Percentiles rank a stretch among this genome's conserved stretches.
phyloP scores from a whole-genome alignment of 2,113 vertebrate species.

The Microcebus ravelobensis region DNA sequence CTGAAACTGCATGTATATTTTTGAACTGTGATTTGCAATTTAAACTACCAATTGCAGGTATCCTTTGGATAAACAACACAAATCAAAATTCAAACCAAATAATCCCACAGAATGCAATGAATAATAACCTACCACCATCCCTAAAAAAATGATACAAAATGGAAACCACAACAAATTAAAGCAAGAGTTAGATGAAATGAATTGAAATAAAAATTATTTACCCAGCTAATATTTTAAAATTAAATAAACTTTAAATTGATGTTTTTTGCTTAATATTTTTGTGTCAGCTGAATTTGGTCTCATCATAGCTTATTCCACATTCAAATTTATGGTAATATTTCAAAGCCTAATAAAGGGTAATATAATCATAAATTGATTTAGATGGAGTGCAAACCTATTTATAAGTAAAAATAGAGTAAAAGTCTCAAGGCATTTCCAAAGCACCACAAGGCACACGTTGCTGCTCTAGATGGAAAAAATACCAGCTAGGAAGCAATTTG shows the following conservation, averaged over 20 bases:
- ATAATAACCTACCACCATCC: conserved; percentile 8
- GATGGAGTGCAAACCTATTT: conserved; percentile 13
- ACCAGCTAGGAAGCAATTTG: conserved; percentile 66
- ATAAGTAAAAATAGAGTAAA: conserved; percentile 41
- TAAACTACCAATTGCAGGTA: conserved; percentile 59
- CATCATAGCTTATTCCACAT: not conserved
- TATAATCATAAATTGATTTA: not conserved
- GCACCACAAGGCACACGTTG: not conserved
- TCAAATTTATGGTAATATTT: not conserved
- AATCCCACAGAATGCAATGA: not conserved
- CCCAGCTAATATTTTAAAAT: not conserved
- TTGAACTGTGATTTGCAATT: conserved; percentile 19
- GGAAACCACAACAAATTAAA: conserved; percentile 46
- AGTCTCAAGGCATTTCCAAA: conserved; percentile 34
- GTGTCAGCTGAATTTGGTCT: not conserved
- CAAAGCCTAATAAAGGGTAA: not conserved
- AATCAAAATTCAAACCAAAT: conserved; percentile 35
- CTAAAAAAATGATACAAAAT: conserved; percentile 7
- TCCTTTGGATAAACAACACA: not conserved
- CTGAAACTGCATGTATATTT: not conserved
- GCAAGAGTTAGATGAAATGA: not conserved
- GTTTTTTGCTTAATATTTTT: not conserved
- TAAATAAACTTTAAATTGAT: not conserved
- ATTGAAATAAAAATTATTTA: not conserved
- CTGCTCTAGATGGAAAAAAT: conserved; percentile 53